phyloP scores from a whole-genome alignment of 35 echinoderm and acorn worm species.

The Lytechinus pictus region DNA sequence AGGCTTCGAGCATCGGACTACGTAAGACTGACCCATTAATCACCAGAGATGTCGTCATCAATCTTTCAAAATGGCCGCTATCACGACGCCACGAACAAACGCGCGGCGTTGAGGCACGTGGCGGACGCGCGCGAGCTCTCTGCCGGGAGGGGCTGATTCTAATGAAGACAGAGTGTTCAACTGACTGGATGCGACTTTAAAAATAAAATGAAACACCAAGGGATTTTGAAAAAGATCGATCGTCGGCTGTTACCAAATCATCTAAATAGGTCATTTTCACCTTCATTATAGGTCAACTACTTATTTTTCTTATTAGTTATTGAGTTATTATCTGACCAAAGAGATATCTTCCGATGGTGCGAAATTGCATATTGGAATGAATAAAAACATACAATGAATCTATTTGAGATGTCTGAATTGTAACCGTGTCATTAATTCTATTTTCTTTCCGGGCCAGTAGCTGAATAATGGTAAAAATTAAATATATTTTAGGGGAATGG shows the following conservation, averaged over 20 bases:
- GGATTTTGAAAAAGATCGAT: background rate
- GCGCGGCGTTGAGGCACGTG: background rate
- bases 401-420: too few species aligned
- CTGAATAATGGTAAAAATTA: too few species aligned
- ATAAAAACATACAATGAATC: background rate
- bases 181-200: background rate
- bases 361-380: background rate
- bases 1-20: background rate
- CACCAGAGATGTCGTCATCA: background rate
- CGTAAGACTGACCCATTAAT: background rate
- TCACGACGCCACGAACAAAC: background rate
- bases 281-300: background rate
- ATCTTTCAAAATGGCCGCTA: background rate
- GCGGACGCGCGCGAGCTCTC: background rate
- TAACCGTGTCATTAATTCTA: too few species aligned
- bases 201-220: background rate
- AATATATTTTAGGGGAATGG: too few species aligned
- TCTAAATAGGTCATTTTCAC: background rate
- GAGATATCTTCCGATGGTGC: background rate
- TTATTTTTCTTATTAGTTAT: background rate
- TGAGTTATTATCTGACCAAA: background rate
- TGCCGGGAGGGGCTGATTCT: background rate
- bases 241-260: background rate
- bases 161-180: background rate
- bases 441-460: too few species aligned